Evolutionary conservation across 2,113 vertebrate genomes (phyloP), one percentile per base, ranked within the genome.

Genomic region (Xerus inauris): DNA sequence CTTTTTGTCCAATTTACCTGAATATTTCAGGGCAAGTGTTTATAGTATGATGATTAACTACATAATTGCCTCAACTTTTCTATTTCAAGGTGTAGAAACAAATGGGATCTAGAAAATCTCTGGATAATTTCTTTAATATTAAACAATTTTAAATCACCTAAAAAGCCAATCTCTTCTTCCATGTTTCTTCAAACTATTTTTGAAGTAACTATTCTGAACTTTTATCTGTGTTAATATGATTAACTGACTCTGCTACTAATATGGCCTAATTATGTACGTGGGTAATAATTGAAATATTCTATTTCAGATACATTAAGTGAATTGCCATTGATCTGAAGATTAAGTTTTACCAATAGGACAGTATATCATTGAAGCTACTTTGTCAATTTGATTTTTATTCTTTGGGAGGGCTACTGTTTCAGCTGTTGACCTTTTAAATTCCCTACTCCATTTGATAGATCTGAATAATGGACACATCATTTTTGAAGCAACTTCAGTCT

Each of bases 21-120:
- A 93, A 42, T 94, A 77, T 92, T 93, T 95, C 93, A 95, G 83
- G 97, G 82, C 72, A 92, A 88, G 35, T 92, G 42, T 89, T 96
- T 93, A 19, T 96, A 57, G 80, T 75, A 82, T 1, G 13, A 85
- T 92, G 45, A 89, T 95, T 83, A 98, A 30, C 30, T 84, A 20
- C n/a, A 35, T 42, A 92, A 94, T 73, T 93, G 38, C 65, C 8
- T 89, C 75, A 73, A 38, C 77, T 94, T 72, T 91, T 94, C 67
- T 89, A 54, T 83, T 94, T 89, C 71, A 89, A 81, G n/a, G 26
- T 88, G 1, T 59, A 91, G 47, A 49, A 22, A 57, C 20, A 85
- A 86, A 42, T 79, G 12, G 38, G 35, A 79, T 83, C 49, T 93
- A 71, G 22, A 90, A 86, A 86, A 5, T 95, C 32, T 87, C 20